Conservation (phyloP, 2,797 vertebrate genomes). For the Enteromius thamalakanensis region DNA sequence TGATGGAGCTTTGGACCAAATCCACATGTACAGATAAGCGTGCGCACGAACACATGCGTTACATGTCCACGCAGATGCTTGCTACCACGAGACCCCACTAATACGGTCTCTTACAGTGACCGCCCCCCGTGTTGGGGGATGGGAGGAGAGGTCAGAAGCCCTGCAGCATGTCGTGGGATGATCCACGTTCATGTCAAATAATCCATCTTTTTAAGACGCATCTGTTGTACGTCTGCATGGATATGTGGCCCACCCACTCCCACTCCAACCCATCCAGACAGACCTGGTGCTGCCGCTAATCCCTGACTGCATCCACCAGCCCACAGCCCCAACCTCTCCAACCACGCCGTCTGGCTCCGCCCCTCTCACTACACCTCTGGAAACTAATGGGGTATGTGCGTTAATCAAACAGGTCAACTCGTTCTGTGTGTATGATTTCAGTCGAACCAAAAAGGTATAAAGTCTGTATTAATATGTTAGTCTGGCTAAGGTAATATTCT, state of each 20-base stretch:
- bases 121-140: constrained; percentile 59
- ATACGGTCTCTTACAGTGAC: constrained; percentile 64
- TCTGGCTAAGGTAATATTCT: background rate
- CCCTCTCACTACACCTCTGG: constrained; percentile 40
- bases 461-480: background rate
- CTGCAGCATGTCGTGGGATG: constrained; percentile 75
- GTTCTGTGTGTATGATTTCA: background rate
- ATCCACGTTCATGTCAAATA: constrained; percentile 78
- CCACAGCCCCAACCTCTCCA: constrained; percentile 71
- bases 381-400: background rate
- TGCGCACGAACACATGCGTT: background rate
- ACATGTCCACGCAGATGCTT: constrained; percentile 27
- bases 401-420: background rate
- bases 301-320: constrained; percentile 74
- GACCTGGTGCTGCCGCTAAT: constrained; percentile 73
- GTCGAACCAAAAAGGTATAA: background rate
- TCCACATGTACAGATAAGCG: constrained; percentile 26
- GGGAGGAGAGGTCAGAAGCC: constrained; percentile 76
- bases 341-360: constrained; percentile 15
- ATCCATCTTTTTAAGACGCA: constrained; percentile 75
- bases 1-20: constrained; percentile 31
- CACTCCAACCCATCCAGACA: constrained; percentile 70
- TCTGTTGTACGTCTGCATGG: constrained; percentile 76
- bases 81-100: constrained; percentile 53
- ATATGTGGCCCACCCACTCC: constrained; percentile 51